Evolutionary conservation across 2,113 vertebrate genomes (phyloP), one percentile per base, ranked within the genome.

Genomic region (Cheilinus undulatus): DNA sequence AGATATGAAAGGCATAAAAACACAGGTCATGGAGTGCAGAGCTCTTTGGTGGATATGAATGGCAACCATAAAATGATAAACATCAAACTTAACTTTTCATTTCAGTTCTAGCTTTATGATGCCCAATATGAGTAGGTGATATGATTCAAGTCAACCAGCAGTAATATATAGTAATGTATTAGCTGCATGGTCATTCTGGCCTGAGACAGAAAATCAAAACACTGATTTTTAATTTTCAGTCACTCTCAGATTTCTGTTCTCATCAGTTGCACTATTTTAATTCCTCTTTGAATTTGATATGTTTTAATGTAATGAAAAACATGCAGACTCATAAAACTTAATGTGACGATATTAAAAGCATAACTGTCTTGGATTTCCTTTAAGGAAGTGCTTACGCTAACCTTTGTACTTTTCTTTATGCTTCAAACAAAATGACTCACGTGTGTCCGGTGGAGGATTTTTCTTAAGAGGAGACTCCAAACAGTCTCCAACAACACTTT

Each of bases 51-150:
- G 14, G 23, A 61, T 19, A 26, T 42, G 8, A 69, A 40, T n/a
- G 11, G 20, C 34, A 9, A 20, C 30, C 51, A 74, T 80, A 60
- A 77, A 46, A 9, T 43, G 27, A 63, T 46, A 63, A 63, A 46
- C 36, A 45, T 26, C 14, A 19, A 3, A 5, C 22, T 34, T 8
- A 11, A 4, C 28, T 30, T 7, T 8, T 14, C 1, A n/a, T 67
- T 67, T 32, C 9, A 20, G 13, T 24, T 59, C 3, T 30, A 28
- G n/a, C 13, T 38, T 13, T 7, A 34, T 52, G 5, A 9, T 59
- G 40, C 28, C 22, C 45, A 34, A 34, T 9, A 12, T 40, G 38
- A 14, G 11, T n/a, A 45, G 42, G 19, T 20, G n/a, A 8, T 20
- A 20, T 45, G 6, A 45, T n/a, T 7, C 1, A 45, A 20, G 7